Evolutionary conservation across 2,113 vertebrate genomes (phyloP).

Genomic region (Regulus satrapa): DNA sequence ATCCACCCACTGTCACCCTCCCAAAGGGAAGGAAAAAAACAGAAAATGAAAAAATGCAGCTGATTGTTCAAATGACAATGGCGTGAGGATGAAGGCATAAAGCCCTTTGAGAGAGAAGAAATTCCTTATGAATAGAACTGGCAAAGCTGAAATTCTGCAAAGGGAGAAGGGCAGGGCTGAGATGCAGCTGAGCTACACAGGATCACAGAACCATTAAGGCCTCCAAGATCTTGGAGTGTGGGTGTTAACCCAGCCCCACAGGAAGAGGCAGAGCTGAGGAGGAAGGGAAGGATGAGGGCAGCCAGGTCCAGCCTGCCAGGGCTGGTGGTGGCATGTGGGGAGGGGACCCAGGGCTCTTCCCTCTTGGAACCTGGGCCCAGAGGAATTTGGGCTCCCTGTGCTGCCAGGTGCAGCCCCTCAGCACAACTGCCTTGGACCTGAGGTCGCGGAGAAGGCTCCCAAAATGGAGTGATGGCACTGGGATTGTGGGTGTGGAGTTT

Average conservation of each 20-base stretch:
- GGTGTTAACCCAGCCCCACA: background rate
- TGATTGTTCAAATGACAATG: background rate
- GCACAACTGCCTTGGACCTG: too few species aligned
- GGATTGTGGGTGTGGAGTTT: too few species aligned
- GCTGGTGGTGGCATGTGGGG: background rate
- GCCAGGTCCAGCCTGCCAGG: background rate
- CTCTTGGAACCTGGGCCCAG: too few species aligned
- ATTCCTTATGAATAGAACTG: background rate
- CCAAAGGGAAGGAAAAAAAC: background rate
- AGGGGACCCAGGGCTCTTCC: background rate
- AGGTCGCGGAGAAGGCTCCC: too few species aligned
- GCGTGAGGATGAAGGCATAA: background rate
- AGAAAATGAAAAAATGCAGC: background rate
- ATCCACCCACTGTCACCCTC: background rate
- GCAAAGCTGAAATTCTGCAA: background rate
- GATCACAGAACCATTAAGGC: background rate
- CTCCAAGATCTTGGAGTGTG: background rate
- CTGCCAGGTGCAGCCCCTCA: too few species aligned
- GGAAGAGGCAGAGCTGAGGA: background rate
- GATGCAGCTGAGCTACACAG: background rate
- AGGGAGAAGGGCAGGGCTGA: background rate
- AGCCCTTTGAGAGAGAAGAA: background rate
- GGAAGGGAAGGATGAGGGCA: background rate
- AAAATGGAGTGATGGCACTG: too few species aligned
- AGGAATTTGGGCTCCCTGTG: too few species aligned